A percentile compares a stretch with the other conserved stretches of the same genome.
These are phyloP conservation scores for Rhinichthys osculus DNA, from an alignment of 2,797 vertebrate species.

Conservation along the genomic window DNA sequence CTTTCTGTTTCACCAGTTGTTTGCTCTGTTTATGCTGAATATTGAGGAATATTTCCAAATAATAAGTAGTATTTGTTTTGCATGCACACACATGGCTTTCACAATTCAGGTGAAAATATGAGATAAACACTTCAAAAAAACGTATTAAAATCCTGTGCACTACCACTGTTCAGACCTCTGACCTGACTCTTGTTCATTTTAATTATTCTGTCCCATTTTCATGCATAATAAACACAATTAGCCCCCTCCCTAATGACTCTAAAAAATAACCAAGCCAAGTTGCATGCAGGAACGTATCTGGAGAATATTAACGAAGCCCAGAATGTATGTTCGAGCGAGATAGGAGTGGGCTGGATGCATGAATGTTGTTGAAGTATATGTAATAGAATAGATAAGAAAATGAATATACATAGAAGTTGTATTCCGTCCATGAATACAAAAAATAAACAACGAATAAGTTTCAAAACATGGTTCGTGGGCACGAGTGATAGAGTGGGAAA, in stretches of 20 bases:
- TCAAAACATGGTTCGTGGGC: not conserved
- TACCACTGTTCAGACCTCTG: conserved; percentile 22
- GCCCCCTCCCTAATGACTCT: conserved; percentile 20
- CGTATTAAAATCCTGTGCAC: not conserved
- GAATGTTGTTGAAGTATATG: conserved; percentile 10
- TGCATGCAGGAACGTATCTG: conserved; percentile 18
- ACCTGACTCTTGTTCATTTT: conserved; percentile 49
- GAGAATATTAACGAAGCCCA: conserved; percentile 30
- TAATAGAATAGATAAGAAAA: conserved; percentile 30
- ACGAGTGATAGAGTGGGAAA: not conserved
- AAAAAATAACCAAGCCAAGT: conserved; percentile 10
- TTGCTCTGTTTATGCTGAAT: not conserved
- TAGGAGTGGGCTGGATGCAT: conserved; percentile 16
- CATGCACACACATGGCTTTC: not conserved
- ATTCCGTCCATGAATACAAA: not conserved
- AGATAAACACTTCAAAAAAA: conserved; percentile 10
- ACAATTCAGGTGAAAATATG: conserved; percentile 12
- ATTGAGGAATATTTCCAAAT: conserved; percentile 22
- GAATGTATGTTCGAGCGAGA: conserved; percentile 35
- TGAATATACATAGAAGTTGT: conserved; percentile 4
- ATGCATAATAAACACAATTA: conserved; percentile 48
- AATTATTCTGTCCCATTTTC: conserved; percentile 48
- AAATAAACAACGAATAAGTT: not conserved
- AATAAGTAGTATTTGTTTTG: conserved; percentile 6
- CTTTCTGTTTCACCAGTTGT: conserved; percentile 10